These are phyloP conservation scores for Oxytorus armatus DNA, from an alignment of 2,888 invertebrate genomes.

Conservation along the genomic window DNA sequence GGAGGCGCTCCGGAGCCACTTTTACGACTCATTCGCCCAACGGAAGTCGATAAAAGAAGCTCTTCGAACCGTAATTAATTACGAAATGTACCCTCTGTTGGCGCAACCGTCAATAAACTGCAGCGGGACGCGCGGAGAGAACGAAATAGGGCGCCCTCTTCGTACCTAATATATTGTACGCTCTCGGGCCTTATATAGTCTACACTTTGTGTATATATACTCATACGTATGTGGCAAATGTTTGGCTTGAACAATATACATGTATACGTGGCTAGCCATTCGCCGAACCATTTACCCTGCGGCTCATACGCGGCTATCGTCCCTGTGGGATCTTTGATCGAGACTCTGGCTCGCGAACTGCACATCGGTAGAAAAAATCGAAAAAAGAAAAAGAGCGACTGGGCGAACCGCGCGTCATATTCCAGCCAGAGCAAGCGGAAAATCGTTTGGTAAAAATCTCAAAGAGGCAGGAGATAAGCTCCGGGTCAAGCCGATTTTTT, in stretches of 20 bases:
- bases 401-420: slow-evolving; percentile 4
- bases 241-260: neutral
- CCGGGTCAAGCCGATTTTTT: neutral
- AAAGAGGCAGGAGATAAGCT: slow-evolving; percentile 7
- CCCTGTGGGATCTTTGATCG: slow-evolving; percentile 54
- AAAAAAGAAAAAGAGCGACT: neutral
- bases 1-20: slow-evolving; percentile 58
- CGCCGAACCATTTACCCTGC: slow-evolving; percentile 25
- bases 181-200: neutral
- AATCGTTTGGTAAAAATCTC: slow-evolving; percentile 28
- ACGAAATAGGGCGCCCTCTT: slow-evolving; percentile 22
- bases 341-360: slow-evolving; percentile 23
- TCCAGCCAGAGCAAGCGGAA: slow-evolving; percentile 18
- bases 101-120: slow-evolving; percentile 74
- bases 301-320: slow-evolving; percentile 30
- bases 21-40: slow-evolving; percentile 73
- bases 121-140: slow-evolving; percentile 59
- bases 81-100: slow-evolving; percentile 76
- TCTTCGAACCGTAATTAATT: slow-evolving; percentile 79
- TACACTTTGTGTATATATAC: neutral
- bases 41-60: slow-evolving; percentile 80
- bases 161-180: neutral
- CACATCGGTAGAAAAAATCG: slow-evolving; percentile 4
- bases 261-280: neutral
- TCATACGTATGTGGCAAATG: slow-evolving; percentile 9